Evolutionary conservation across 2,113 vertebrate genomes (phyloP).

Genomic region (Solea solea): DNA sequence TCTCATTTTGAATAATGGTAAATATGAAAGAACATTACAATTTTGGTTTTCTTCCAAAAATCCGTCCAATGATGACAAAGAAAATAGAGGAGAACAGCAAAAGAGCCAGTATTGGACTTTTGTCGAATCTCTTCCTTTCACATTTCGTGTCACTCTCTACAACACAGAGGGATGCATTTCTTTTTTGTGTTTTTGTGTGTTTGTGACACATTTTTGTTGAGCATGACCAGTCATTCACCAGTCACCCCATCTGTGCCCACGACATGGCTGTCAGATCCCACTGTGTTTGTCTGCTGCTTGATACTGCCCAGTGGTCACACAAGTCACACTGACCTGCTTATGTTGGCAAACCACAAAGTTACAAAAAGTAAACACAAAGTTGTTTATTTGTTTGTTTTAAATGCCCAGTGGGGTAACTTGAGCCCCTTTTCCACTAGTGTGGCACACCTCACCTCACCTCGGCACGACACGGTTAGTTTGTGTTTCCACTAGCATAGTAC

Average conservation of each 20-base stretch:
- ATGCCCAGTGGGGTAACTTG: not conserved
- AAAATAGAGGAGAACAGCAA: not conserved
- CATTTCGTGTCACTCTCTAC: constrained; percentile 29
- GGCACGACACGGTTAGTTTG: no score
- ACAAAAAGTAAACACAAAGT: constrained; percentile 5
- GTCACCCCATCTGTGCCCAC: constrained; percentile 41
- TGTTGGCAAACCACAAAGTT: constrained; percentile 20
- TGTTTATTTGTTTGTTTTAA: constrained; percentile 21
- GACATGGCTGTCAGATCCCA: not conserved
- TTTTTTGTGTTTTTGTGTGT: not conserved
- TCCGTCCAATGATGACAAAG: no score
- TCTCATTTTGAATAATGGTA: no score
- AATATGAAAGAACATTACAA: no score
- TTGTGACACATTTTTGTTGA: constrained; percentile 38
- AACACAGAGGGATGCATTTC: constrained; percentile 21
- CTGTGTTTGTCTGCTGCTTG: not conserved
- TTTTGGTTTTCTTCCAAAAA: no score
- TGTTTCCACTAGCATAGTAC: no score
- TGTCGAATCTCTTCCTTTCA: not conserved
- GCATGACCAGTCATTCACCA: constrained; percentile 38
- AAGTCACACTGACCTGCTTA: constrained; percentile 20
- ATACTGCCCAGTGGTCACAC: constrained; percentile 4
- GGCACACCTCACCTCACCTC: no score
- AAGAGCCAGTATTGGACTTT: no score
- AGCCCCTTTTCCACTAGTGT: no score